Percentiles rank a stretch among this genome's conserved stretches.
These are phyloP conservation scores for Taenioides sp. DNA, from an alignment of 2,797 vertebrate genomes.

Conservation along the genomic window DNA sequence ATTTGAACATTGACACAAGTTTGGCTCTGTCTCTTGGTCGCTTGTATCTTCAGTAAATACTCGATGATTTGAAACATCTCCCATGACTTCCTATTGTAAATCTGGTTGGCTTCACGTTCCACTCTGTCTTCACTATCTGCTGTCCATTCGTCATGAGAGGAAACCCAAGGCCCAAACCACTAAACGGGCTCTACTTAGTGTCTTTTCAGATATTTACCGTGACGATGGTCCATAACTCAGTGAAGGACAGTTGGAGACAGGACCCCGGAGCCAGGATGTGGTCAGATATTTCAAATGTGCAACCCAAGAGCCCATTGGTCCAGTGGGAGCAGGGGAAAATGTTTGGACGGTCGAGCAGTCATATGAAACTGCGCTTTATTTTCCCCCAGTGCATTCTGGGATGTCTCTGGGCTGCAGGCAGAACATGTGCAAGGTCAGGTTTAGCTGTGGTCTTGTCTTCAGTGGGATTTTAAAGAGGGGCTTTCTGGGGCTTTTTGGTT, in stretches of 20 bases:
- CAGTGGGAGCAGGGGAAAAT: constrained; percentile 14
- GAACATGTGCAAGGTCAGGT: constrained; percentile 1
- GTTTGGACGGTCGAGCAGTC: constrained; percentile 14
- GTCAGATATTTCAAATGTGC: constrained; percentile 40
- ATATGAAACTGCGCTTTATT: not conserved
- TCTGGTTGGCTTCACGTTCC: not conserved
- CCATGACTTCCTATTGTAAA: not conserved
- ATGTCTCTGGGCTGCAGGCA: not conserved
- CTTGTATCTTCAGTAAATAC: not conserved
- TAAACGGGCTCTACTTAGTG: constrained; percentile 45
- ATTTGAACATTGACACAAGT: not conserved
- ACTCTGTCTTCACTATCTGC: constrained; percentile 23
- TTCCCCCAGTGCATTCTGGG: not conserved
- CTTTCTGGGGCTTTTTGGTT: not conserved
- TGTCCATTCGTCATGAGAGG: constrained; percentile 25
- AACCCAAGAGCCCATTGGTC: constrained; percentile 21
- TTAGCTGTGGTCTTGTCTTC: not conserved
- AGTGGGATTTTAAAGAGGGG: not conserved
- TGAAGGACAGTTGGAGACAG: constrained; percentile 28
- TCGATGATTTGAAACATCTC: not conserved
- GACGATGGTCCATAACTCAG: constrained; percentile 45
- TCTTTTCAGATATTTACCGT: constrained; percentile 52
- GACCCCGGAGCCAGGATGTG: constrained; percentile 46
- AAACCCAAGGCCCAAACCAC: constrained; percentile 49
- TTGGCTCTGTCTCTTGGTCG: not conserved